Evolutionary conservation across 1,140 invertebrate genomes (phyloP).

Genomic region (Melanaphis sacchari): DNA sequence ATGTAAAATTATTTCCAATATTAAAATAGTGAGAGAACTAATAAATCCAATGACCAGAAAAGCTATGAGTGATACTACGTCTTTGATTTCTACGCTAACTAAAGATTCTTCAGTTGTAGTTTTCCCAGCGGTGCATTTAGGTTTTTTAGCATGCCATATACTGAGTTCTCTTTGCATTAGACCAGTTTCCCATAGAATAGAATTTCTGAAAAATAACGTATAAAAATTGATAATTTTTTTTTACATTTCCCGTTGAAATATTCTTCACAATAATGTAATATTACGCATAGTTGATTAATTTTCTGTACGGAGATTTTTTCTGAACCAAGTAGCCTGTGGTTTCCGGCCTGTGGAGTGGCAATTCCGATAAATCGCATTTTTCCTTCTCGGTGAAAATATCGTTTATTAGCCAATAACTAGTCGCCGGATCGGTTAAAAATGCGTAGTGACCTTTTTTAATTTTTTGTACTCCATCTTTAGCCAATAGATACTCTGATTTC

Average conservation of each 20-base stretch:
- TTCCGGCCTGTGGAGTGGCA: constrained; percentile 60
- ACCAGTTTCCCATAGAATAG: constrained; percentile 17
- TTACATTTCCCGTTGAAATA: background rate
- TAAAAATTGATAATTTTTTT: background rate
- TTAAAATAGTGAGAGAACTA: background rate
- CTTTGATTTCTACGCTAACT: constrained; percentile 36
- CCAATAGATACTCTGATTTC: constrained; percentile 57
- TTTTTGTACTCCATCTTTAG: constrained; percentile 64
- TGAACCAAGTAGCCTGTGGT: constrained; percentile 26
- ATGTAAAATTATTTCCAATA: constrained; percentile 10
- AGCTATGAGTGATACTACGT: background rate
- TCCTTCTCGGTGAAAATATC: constrained; percentile 62
- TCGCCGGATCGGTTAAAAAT: constrained; percentile 58
- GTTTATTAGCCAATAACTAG: constrained; percentile 59
- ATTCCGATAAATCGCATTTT: constrained; percentile 63
- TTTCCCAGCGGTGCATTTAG: background rate
- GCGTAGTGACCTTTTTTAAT: constrained; percentile 58
- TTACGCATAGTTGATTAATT: constrained; percentile 37
- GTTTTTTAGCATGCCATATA: constrained; percentile 40
- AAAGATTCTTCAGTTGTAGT: constrained; percentile 29
- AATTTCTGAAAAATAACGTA: background rate
- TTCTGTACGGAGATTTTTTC: constrained; percentile 36
- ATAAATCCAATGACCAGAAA: background rate
- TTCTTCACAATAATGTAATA: background rate
- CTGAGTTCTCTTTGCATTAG: background rate